phyloP scores from a whole-genome alignment of 2,113 vertebrate genomes.

The Nansenia antarctica region DNA sequence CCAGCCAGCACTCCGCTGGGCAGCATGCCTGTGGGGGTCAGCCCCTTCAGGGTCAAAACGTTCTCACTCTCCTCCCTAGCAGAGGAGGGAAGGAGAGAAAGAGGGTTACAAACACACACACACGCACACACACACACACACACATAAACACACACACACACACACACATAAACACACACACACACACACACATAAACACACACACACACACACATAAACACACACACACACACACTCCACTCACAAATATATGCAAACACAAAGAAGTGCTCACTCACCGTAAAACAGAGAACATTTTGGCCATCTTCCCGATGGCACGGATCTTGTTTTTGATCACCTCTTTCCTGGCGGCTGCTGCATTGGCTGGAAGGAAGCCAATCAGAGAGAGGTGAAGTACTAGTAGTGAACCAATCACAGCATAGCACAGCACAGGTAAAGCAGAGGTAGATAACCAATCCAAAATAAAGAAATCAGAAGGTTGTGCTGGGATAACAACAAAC shows the following conservation, averaged over 20 bases:
- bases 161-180: too few species aligned
- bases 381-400: background rate
- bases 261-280: conserved; percentile 59
- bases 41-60: conserved; percentile 81
- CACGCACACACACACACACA: conserved; percentile 6
- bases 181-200: conserved; percentile 1
- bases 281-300: conserved; percentile 82
- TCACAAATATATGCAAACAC: background rate
- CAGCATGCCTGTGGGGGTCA: conserved; percentile 83
- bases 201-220: conserved; percentile 23
- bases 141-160: conserved; percentile 37
- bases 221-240: conserved; percentile 32
- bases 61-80: conserved; percentile 84
- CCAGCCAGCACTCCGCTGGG: conserved; percentile 81
- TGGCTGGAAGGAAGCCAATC: conserved; percentile 60
- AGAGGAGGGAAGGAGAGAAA: background rate
- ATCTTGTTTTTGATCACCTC: conserved; percentile 84
- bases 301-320: conserved; percentile 82
- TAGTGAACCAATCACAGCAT: background rate
- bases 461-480: background rate
- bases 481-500: background rate
- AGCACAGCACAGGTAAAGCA: background rate
- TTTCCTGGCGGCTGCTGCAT: conserved; percentile 81
- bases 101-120: conserved; percentile 6
- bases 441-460: background rate